A percentile compares a stretch with the other conserved stretches of the same genome.
phyloP scores from a whole-genome alignment of 2,888 invertebrate genomes.

The Tubiluchus corallicola region DNA sequence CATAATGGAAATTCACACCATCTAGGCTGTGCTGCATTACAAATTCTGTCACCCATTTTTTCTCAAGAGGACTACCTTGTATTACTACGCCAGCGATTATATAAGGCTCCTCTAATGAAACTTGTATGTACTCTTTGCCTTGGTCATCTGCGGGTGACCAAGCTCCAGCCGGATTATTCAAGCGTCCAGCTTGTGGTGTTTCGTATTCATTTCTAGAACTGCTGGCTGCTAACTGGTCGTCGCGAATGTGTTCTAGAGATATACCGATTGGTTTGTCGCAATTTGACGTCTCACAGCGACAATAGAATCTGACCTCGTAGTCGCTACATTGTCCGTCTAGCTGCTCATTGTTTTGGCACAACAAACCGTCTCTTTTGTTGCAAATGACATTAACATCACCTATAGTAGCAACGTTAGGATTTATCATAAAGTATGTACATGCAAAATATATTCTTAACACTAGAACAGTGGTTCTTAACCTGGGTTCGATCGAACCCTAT shows the following conservation, averaged over 20 bases:
- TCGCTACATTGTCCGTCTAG: slow-evolving; percentile 43
- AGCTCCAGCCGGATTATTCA: background rate
- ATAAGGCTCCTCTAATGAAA: background rate
- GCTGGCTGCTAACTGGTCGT: too few relatives aligned
- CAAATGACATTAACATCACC: background rate
- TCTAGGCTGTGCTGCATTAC: background rate
- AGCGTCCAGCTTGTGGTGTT: too few relatives aligned
- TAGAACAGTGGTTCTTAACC: too few relatives aligned
- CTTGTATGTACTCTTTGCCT: background rate
- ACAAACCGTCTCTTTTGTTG: slow-evolving; percentile 11
- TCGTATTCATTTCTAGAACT: slow-evolving; percentile 42
- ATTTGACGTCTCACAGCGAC: slow-evolving; percentile 39
- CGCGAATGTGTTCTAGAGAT: too few relatives aligned
- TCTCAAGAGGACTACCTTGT: background rate
- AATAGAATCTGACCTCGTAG: slow-evolving; percentile 60
- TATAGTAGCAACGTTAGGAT: too few relatives aligned
- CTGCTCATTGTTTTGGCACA: slow-evolving; percentile 14
- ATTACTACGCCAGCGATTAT: background rate
- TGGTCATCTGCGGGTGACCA: background rate
- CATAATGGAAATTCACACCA: background rate
- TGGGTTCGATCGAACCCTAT: too few relatives aligned
- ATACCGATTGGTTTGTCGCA: too few relatives aligned
- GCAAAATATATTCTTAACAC: too few relatives aligned
- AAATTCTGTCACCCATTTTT: background rate
- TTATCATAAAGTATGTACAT: too few relatives aligned